These are phyloP conservation scores for Onychostoma macrolepis DNA, from an alignment of 2,113 vertebrate genomes.

Conservation along the genomic window DNA sequence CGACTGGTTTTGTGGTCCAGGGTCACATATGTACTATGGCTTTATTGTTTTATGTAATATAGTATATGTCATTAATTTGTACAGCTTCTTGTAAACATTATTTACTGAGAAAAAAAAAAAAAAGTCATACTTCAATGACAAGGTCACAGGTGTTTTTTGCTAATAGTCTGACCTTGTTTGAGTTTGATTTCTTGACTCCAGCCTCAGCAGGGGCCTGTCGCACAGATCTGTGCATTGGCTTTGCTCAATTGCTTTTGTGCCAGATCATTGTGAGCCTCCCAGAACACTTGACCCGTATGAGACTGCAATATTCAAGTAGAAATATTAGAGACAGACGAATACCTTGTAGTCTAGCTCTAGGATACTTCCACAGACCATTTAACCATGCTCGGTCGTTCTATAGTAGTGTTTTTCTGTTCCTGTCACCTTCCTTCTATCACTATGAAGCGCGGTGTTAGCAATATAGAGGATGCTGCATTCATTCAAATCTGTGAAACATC, in stretches of 20 bases:
- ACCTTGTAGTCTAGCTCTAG: background rate
- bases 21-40: too few species aligned
- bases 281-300: background rate
- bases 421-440: background rate
- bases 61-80: too few species aligned
- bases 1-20: too few species aligned
- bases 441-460: conserved; percentile 12
- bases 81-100: too few species aligned
- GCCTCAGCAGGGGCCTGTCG: background rate
- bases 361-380: background rate
- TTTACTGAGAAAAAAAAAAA: too few species aligned
- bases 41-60: too few species aligned
- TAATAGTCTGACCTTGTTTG: conserved; percentile 14
- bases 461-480: conserved; percentile 57
- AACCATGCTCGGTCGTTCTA: background rate
- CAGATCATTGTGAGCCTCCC: background rate
- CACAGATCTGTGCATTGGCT: background rate
- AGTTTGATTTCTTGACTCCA: conserved; percentile 25
- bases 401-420: background rate
- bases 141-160: background rate
- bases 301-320: conserved; percentile 40
- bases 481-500: background rate
- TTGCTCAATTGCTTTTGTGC: background rate
- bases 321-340: background rate
- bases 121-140: background rate